Percentiles rank a stretch among this genome's conserved stretches.
Conservation (phyloP, 2,113 vertebrate genomes). For the Cyphomyrus plagiostoma region DNA sequence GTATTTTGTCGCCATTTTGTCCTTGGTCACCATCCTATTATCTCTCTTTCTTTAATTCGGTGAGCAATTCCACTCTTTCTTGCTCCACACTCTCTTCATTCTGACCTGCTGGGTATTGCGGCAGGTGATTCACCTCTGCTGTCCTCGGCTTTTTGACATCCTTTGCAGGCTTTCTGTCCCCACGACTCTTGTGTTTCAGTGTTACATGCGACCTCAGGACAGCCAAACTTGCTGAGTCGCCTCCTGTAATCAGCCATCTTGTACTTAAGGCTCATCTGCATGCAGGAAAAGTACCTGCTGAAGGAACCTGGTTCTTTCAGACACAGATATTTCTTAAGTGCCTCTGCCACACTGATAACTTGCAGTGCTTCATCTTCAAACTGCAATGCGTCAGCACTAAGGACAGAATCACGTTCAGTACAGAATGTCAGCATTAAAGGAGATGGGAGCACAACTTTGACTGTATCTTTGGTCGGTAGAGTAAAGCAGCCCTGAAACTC, state of each 20-base stretch:
- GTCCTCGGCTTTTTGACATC: neutral
- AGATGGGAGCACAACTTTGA: neutral
- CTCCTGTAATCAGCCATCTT: neutral
- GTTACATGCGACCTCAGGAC: neutral
- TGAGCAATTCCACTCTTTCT: neutral
- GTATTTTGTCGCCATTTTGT: neutral
- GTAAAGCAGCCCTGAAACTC: neutral
- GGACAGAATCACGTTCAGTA: neutral
- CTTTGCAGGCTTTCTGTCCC: neutral
- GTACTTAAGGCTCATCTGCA: neutral
- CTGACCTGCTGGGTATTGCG: neutral
- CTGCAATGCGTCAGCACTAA: neutral
- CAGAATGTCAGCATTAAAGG: neutral
- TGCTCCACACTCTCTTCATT: neutral
- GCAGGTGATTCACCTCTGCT: neutral
- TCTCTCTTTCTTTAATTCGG: neutral
- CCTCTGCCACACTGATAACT: neutral
- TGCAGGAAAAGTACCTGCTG: neutral
- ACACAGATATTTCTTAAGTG: neutral
- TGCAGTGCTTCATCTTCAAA: neutral
- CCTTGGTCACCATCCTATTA: neutral
- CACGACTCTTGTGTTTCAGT: neutral
- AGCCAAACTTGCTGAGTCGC: neutral
- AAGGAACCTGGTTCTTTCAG: neutral
- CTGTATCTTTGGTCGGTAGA: neutral